Percentiles rank a stretch among this genome's conserved stretches.
These are phyloP conservation scores for Limonius californicus DNA, from an alignment of 1,140 invertebrate species.

Conservation along the genomic window DNA sequence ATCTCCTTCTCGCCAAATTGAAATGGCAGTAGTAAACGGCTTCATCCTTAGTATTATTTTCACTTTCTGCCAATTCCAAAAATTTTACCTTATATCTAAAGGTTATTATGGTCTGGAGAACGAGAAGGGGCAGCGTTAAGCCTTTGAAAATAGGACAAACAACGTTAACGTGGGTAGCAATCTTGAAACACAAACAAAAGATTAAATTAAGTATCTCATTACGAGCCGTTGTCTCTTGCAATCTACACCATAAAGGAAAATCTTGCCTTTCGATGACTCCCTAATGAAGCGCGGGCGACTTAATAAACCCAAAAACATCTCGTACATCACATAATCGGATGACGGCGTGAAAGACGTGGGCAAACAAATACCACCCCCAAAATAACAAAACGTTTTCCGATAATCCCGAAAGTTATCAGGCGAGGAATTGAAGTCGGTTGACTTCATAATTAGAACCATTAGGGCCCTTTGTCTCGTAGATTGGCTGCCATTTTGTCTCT, in stretches of 20 bases:
- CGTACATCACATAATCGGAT: not conserved
- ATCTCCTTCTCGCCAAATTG: no score
- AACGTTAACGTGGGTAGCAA: not conserved
- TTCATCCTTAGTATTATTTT: no score
- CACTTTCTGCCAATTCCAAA: no score
- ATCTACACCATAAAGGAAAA: not conserved
- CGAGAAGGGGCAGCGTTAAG: no score
- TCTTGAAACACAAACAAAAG: not conserved
- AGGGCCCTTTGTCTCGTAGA: slow-evolving; percentile 3
- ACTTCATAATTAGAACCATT: slow-evolving; percentile 9
- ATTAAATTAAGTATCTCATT: slow-evolving; percentile 1
- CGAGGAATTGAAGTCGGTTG: not conserved
- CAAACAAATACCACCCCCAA: not conserved
- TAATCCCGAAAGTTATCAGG: not conserved
- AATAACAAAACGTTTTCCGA: slow-evolving; percentile 1
- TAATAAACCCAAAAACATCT: no score
- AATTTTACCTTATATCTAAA: no score
- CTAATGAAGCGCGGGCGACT: not conserved
- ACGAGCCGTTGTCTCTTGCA: not conserved
- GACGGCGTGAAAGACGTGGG: not conserved
- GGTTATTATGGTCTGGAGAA: no score
- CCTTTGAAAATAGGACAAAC: no score
- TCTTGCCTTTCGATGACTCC: not conserved
- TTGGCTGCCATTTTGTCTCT: slow-evolving; percentile 10
- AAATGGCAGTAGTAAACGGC: no score